These are phyloP conservation scores for Alentia gelatinosa DNA, from an alignment of 2,888 invertebrate genomes.

Conservation along the genomic window DNA sequence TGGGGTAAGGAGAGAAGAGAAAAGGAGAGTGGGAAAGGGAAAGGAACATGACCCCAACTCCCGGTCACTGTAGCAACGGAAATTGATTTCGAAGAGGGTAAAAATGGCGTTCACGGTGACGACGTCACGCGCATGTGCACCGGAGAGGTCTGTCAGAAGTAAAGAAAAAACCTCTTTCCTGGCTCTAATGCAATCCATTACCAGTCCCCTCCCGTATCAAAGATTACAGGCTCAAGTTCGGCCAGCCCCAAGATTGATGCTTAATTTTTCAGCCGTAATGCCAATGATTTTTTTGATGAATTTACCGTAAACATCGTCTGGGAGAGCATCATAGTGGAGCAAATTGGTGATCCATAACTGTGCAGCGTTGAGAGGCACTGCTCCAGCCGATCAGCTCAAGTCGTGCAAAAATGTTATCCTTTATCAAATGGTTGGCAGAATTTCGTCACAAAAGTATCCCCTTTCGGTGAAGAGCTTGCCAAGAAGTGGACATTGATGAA, in stretches of 20 bases:
- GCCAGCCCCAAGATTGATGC: background rate
- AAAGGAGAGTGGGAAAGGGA: background rate
- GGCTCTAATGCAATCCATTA: slow-evolving; percentile 17
- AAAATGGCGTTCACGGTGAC: background rate
- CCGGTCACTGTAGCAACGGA: slow-evolving; percentile 2
- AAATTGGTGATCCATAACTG: slow-evolving; percentile 17
- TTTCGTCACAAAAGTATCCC: background rate
- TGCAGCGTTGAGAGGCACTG: background rate
- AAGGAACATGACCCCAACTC: background rate
- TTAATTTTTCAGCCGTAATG: background rate
- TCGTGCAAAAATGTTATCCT: background rate
- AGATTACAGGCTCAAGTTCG: slow-evolving; percentile 5
- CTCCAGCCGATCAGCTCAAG: background rate
- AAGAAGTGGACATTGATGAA: background rate
- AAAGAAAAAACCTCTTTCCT: background rate
- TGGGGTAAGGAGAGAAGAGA: background rate
- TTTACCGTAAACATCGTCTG: background rate
- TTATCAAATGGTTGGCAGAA: background rate
- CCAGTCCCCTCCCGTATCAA: background rate
- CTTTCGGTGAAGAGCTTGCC: background rate
- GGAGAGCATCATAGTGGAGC: background rate
- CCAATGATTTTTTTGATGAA: background rate
- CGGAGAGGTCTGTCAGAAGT: background rate
- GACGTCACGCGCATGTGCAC: background rate
- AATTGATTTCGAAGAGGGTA: background rate